Evolutionary conservation across 2,797 vertebrate genomes (phyloP), one percentile per base, ranked within the genome.

Genomic region (Gymnothorax javanicus): DNA sequence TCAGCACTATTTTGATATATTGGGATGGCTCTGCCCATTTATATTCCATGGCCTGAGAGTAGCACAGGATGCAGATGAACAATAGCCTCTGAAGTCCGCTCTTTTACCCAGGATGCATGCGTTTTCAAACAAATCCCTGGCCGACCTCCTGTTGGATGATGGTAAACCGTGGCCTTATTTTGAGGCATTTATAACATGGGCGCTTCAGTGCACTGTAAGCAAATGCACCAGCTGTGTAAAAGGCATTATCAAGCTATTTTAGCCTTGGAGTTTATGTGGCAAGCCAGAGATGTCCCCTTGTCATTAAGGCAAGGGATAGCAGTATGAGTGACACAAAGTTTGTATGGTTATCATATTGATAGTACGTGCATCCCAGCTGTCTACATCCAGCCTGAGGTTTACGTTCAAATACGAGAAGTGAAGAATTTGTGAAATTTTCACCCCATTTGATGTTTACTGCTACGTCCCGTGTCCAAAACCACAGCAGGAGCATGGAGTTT

Each of bases 1-100:
- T 87, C 85, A 33, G 85, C 85, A 69, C 59, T 87, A 25, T 73
- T 83, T 87, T 87, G 86, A 87, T 87, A 59, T 25, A 43, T 87
- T 64, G 54, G 43, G 54, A 15, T n/a, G 23, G 54, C 43, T 56
- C 15, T 20, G n/a, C 54, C 81, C 58, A 71, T 87, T 87, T 56
- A 50, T 83, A 83, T 83, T 71, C 79, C 56, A 23, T 79, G 82
- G 60, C 62, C 25, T 52, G 33, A 56, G 50, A 83, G 25, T 11
- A 75, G 7, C 57, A 27, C 52, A 58, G 54, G 52, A 25, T 59
- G 86, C 13, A 54, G 56, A 87, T 73, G 81, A 83, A 83, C 79
- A 83, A 73, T 83, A 33, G 67, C 85, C 82, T 86, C 75, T 82
- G 59, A 83, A 81, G 20, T 69, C 67, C 54, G 9, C 27, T 59